phyloP scores from a whole-genome alignment of 2,113 vertebrate genomes.

The Sitta europaea region DNA sequence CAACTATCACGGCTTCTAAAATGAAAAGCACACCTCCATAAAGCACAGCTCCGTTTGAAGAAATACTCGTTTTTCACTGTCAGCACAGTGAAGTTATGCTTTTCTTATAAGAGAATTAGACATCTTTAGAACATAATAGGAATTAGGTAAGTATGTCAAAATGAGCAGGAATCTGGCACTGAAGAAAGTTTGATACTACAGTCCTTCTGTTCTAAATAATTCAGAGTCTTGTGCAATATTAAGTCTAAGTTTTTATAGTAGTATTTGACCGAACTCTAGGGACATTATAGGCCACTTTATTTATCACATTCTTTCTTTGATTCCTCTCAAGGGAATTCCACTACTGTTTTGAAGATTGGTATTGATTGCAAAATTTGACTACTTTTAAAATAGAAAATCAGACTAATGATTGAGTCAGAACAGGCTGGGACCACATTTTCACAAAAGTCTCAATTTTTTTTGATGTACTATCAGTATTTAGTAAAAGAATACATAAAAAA shows the following conservation, averaged over 20 bases:
- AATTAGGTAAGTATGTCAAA: background rate
- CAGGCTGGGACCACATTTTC: background rate
- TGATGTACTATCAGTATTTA: background rate
- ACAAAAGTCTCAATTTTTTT: background rate
- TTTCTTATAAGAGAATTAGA: background rate
- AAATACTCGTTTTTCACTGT: background rate
- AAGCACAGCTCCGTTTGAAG: too few species aligned
- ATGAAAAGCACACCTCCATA: background rate
- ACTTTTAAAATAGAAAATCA: background rate
- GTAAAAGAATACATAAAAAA: background rate
- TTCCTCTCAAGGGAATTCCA: background rate
- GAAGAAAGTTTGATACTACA: background rate
- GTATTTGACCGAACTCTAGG: background rate
- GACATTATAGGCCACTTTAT: background rate
- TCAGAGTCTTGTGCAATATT: background rate
- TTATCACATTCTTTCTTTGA: background rate
- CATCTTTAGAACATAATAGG: background rate
- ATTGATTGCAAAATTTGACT: background rate
- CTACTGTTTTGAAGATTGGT: background rate
- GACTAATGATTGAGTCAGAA: background rate
- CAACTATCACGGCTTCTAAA: background rate
- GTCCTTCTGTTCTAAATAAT: background rate
- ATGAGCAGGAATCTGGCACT: background rate
- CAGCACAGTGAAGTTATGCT: background rate
- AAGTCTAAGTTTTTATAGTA: background rate